Evolutionary conservation across 2,113 vertebrate genomes (phyloP).

Genomic region (Syngnathoides biaculeatus): DNA sequence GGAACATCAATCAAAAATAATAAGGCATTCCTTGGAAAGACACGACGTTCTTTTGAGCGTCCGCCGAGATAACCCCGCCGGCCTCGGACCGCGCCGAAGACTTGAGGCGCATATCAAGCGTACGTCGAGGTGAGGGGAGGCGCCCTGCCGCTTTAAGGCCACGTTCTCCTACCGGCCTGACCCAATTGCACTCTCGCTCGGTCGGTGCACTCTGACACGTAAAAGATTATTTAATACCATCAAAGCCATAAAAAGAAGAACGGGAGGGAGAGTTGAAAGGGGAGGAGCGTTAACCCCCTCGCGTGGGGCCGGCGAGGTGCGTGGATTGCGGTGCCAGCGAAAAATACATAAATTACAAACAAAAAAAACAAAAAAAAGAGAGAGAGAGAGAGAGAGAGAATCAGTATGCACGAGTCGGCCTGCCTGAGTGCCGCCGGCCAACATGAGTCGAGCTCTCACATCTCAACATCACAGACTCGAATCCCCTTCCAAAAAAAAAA

Average conservation of each 20-base stretch:
- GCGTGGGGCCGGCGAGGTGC: constrained; percentile 8
- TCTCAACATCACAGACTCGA: constrained; percentile 63
- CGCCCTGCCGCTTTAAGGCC: constrained; percentile 63
- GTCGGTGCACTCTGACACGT: constrained; percentile 69
- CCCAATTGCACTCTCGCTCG: constrained; percentile 68
- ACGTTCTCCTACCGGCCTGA: constrained; percentile 65
- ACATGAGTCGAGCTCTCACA: constrained; percentile 51
- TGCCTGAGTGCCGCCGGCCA: constrained; percentile 38
- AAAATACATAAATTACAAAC: neutral
- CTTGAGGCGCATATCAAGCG: constrained; percentile 54
- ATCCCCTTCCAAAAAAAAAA: constrained; percentile 33
- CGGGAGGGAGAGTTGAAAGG: constrained; percentile 43
- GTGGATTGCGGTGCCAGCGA: constrained; percentile 1
- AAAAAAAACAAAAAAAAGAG: constrained; percentile 1
- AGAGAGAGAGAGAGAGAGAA: no score
- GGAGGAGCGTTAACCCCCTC: constrained; percentile 39
- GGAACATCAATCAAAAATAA: neutral
- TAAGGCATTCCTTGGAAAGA: constrained; percentile 13
- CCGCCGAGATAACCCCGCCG: constrained; percentile 53
- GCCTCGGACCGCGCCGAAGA: constrained; percentile 49
- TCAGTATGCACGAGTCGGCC: constrained; percentile 57
- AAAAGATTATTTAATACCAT: constrained; percentile 79
- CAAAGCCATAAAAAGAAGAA: constrained; percentile 69
- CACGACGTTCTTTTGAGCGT: constrained; percentile 34
- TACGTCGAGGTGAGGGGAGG: constrained; percentile 37